Conservation (phyloP, 2,888 invertebrate genomes). For the Metopia argyrocephala region DNA sequence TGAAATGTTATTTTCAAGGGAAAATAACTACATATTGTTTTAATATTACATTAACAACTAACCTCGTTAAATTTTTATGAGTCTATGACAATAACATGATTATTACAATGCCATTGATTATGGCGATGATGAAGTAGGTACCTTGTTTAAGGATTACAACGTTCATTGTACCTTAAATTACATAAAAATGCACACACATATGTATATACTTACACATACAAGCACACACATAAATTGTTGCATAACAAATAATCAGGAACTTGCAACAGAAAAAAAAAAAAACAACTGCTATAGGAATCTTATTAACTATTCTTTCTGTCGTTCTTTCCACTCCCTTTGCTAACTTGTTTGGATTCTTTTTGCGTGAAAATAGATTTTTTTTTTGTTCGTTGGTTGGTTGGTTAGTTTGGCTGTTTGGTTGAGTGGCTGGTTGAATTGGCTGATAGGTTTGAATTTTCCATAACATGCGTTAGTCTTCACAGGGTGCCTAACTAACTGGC, state of each 20-base stretch:
- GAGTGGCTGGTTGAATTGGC: slow-evolving; percentile 27
- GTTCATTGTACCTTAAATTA: slow-evolving; percentile 52
- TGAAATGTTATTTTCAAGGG: no score
- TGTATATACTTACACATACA: slow-evolving; percentile 4
- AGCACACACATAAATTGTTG: slow-evolving; percentile 24
- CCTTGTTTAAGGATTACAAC: slow-evolving; percentile 61
- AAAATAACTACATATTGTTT: no score
- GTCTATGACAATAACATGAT: slow-evolving; percentile 20
- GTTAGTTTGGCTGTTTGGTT: slow-evolving; percentile 39
- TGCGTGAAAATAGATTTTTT: slow-evolving; percentile 61
- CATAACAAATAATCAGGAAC: slow-evolving; percentile 60
- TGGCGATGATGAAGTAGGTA: slow-evolving; percentile 25
- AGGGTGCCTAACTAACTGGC: slow-evolving; percentile 63
- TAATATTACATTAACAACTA: background rate
- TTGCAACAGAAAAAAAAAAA: no score
- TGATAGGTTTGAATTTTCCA: slow-evolving; percentile 47
- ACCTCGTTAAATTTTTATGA: slow-evolving; percentile 31
- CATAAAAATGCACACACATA: slow-evolving; percentile 32
- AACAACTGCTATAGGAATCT: slow-evolving; percentile 49
- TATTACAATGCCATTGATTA: slow-evolving; percentile 1
- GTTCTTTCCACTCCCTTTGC: background rate
- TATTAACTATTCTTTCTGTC: slow-evolving; percentile 33
- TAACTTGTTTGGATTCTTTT: slow-evolving; percentile 28
- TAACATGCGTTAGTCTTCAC: slow-evolving; percentile 60
- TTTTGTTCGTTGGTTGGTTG: slow-evolving; percentile 32